A percentile compares a stretch with the other conserved stretches of the same genome.
Evolutionary conservation across 2,797 vertebrate genomes (phyloP).

Genomic region (Syngnathus rostellatus): DNA sequence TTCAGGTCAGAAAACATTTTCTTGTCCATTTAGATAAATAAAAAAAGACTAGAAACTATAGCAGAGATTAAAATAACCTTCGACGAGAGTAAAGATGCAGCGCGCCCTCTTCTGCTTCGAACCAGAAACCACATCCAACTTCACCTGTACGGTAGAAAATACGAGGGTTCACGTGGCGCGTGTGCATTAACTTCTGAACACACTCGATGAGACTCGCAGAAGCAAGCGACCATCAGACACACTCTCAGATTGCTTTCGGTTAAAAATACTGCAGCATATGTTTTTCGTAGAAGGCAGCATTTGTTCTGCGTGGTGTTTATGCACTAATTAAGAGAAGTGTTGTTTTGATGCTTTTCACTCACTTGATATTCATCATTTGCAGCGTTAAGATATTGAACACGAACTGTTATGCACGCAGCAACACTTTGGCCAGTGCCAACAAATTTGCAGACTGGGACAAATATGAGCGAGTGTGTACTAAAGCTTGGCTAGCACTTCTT

Average conservation of each 20-base stretch:
- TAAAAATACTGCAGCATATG: constrained; percentile 47
- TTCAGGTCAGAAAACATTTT: not conserved
- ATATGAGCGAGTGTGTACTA: constrained; percentile 17
- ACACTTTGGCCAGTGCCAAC: constrained; percentile 72
- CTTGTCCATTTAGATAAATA: not conserved
- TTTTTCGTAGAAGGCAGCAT: constrained; percentile 54
- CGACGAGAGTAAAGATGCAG: constrained; percentile 23
- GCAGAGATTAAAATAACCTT: not conserved
- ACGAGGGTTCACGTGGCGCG: constrained; percentile 8
- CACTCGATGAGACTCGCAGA: not conserved
- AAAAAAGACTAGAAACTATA: not conserved
- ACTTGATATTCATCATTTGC: constrained; percentile 70
- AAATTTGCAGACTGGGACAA: constrained; percentile 54
- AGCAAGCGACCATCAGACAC: constrained; percentile 9
- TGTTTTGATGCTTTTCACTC: constrained; percentile 69
- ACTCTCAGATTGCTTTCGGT: constrained; percentile 18
- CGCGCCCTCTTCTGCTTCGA: constrained; percentile 57
- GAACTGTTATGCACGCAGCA: constrained; percentile 73
- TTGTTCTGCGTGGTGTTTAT: constrained; percentile 63
- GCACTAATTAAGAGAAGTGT: constrained; percentile 72
- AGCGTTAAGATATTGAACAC: constrained; percentile 63
- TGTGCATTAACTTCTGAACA: not conserved
- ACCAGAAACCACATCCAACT: constrained; percentile 13
- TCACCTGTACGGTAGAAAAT: constrained; percentile 21
- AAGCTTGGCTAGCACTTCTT: constrained; percentile 37